Evolutionary conservation across 2,113 vertebrate genomes (phyloP).

Genomic region (Muntiacus reevesi): DNA sequence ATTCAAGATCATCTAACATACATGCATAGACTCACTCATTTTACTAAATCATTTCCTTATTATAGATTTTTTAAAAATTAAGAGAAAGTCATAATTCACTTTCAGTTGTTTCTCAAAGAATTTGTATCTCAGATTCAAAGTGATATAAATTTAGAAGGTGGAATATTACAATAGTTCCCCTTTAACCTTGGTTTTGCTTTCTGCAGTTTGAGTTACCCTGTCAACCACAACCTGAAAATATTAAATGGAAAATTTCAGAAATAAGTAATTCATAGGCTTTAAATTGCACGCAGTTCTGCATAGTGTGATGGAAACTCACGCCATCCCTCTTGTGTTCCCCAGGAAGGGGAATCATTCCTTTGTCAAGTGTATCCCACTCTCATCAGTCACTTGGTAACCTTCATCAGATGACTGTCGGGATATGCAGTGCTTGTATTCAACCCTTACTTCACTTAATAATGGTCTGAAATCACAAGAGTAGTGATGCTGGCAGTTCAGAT

Average conservation of each 20-base stretch:
- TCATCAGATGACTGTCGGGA: neutral
- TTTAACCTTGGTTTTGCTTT: neutral
- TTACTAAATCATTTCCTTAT: neutral
- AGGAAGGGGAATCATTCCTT: neutral
- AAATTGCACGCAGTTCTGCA: neutral
- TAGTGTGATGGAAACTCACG: neutral
- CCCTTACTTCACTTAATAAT: neutral
- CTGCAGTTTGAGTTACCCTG: neutral
- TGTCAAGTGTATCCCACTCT: no score
- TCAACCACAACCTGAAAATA: neutral
- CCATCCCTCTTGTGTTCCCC: neutral
- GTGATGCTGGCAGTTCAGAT: neutral
- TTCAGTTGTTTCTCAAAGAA: neutral
- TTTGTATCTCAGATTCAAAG: neutral
- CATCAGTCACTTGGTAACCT: neutral
- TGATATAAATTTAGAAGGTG: neutral
- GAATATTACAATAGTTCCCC: neutral
- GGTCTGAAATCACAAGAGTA: neutral
- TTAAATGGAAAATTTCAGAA: neutral
- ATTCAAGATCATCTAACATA: neutral
- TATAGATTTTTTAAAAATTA: neutral
- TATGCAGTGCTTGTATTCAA: neutral
- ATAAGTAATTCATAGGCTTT: neutral
- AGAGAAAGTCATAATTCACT: neutral
- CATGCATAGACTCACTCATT: neutral